phyloP scores from a whole-genome alignment of 2,797 vertebrate genomes.

The Cheirogaleus major region DNA sequence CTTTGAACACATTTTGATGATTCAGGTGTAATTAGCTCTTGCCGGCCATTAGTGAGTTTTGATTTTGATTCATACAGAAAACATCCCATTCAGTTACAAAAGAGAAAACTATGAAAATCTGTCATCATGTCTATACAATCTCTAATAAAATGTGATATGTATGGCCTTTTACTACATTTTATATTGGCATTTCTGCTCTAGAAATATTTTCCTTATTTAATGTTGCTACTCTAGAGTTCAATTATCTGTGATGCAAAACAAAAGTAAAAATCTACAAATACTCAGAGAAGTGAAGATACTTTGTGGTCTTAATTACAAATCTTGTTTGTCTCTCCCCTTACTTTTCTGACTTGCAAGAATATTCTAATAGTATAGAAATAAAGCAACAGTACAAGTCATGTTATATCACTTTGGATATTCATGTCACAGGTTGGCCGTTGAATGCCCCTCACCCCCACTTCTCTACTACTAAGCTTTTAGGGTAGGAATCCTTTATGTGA shows the following conservation, averaged over 20 bases:
- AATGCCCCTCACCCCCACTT: background rate
- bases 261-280: background rate
- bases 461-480: background rate
- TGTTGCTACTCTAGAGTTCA: background rate
- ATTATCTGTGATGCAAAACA: background rate
- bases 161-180: background rate
- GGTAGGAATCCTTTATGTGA: background rate
- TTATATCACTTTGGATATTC: background rate
- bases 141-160: background rate
- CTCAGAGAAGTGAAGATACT: background rate
- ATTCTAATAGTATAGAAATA: background rate
- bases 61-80: conserved; percentile 18
- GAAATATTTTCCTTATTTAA: background rate
- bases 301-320: background rate
- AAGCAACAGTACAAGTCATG: background rate
- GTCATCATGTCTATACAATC: background rate
- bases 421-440: background rate
- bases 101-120: conserved; percentile 21
- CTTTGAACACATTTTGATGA: conserved; percentile 46
- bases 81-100: background rate
- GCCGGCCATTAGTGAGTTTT: background rate
- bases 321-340: background rate
- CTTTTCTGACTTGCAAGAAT: background rate
- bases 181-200: background rate
- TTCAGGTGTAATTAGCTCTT: background rate